Conservation (phyloP, 2,888 invertebrate species). For the Eupithecia pulchellata region DNA sequence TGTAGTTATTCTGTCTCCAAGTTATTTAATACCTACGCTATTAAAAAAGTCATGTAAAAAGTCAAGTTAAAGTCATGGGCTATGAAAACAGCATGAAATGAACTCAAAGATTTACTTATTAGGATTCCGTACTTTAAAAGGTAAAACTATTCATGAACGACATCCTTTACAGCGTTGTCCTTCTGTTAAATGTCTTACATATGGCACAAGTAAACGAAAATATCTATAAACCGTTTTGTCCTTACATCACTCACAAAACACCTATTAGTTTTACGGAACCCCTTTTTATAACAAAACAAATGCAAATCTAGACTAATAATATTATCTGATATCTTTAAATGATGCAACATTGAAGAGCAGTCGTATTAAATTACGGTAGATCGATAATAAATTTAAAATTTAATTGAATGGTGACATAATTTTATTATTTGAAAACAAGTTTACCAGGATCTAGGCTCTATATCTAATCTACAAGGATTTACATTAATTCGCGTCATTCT, state of each 20-base stretch:
- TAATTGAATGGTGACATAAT: slow-evolving; percentile 13
- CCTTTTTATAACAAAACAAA: not conserved
- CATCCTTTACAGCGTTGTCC: not conserved
- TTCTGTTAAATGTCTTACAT: not conserved
- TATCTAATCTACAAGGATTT: slow-evolving; percentile 15
- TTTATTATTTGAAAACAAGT: slow-evolving; percentile 16
- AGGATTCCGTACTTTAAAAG: no score
- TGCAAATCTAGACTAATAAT: not conserved
- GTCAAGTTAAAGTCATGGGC: no score
- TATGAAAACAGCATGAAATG: no score
- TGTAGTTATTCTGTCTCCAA: no score
- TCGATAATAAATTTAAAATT: slow-evolving; percentile 8
- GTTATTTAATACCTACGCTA: no score
- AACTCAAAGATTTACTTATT: no score
- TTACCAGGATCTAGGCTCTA: slow-evolving; percentile 28
- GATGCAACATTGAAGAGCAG: slow-evolving; percentile 15
- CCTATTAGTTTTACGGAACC: not conserved
- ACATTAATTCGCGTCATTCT: slow-evolving; percentile 11
- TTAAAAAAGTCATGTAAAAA: no score
- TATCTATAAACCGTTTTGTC: not conserved
- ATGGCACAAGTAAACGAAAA: not conserved
- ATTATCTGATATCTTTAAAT: slow-evolving; percentile 24
- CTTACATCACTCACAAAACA: not conserved
- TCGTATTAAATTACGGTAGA: not conserved
- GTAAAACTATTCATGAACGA: no score